Percentiles rank a stretch among this genome's conserved stretches.
These are phyloP conservation scores for Pogoniulus pusillus DNA, from an alignment of 2,797 vertebrate species.

Conservation along the genomic window DNA sequence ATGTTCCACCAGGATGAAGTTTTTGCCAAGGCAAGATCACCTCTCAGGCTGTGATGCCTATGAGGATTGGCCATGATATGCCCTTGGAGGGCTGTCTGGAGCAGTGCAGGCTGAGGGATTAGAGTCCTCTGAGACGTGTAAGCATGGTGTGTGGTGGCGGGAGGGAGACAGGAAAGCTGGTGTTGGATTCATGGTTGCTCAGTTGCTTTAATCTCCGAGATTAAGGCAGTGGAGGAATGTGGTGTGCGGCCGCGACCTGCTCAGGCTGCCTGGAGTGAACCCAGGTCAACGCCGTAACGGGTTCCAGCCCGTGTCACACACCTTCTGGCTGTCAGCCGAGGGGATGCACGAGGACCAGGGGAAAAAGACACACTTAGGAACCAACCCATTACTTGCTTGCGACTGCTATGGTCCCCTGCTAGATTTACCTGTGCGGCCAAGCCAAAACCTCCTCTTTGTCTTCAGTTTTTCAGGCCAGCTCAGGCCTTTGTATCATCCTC, in stretches of 20 bases:
- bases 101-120: not conserved
- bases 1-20: not conserved
- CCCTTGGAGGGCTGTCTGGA: not conserved
- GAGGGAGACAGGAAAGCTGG: constrained; percentile 56
- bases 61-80: rapidly evolving
- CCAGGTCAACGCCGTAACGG: not conserved
- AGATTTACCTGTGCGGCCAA: not conserved
- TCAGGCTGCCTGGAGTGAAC: constrained; percentile 59
- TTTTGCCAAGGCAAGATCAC: not conserved
- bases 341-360: not conserved
- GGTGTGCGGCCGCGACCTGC: constrained; percentile 9
- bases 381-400: not conserved
- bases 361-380: not conserved
- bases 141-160: not conserved
- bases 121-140: not conserved
- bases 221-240: constrained; percentile 66
- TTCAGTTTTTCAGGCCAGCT: not conserved
- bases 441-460: not conserved
- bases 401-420: not conserved
- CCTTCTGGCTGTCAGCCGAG: not conserved
- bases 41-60: not conserved
- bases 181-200: constrained; percentile 43
- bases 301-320: not conserved
- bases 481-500: not conserved
- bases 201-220: constrained; percentile 63